Conservation (phyloP, 2,113 vertebrate genomes). For the Cromileptes altivelis region DNA sequence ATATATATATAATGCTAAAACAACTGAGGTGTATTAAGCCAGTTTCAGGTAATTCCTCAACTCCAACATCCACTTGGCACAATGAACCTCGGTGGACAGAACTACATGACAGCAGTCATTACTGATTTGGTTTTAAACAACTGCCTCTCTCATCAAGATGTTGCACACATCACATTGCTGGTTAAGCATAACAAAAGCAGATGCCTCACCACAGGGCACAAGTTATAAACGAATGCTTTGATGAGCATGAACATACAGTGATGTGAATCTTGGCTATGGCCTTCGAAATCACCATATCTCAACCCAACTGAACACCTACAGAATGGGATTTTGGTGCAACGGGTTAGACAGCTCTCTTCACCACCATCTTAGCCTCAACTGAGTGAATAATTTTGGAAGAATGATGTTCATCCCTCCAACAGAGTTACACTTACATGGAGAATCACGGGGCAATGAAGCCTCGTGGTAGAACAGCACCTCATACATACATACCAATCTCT, state of each 20-base stretch:
- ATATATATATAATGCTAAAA: background rate
- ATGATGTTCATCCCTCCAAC: background rate
- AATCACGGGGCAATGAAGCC: background rate
- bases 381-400: too few relatives aligned
- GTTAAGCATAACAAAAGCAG: background rate
- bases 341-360: too few relatives aligned
- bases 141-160: background rate
- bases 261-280: background rate
- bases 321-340: background rate
- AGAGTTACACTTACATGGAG: too few relatives aligned
- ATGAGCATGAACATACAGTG: background rate
- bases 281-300: background rate
- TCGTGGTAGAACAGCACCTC: background rate
- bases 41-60: background rate
- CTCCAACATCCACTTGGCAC: too few relatives aligned
- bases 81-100: background rate
- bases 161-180: background rate
- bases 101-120: background rate
- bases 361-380: too few relatives aligned
- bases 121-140: slow-evolving; percentile 2
- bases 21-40: background rate
- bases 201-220: background rate
- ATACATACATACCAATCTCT: slow-evolving; percentile 36
- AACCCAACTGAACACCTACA: background rate
- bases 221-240: background rate